phyloP scores from a whole-genome alignment of 2,888 invertebrate genomes.

The Suillia variegata region DNA sequence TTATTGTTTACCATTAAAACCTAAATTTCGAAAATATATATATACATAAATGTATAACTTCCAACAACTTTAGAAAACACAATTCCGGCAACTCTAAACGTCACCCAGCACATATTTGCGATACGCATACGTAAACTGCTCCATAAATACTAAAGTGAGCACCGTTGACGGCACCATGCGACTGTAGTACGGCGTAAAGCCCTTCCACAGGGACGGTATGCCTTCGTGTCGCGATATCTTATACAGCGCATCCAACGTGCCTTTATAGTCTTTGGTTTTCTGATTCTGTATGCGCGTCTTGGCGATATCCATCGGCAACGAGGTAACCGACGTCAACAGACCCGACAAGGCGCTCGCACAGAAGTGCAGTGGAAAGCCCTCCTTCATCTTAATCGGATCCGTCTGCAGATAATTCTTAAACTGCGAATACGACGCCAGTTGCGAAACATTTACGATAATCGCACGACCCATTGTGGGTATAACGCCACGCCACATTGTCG shows the following conservation, averaged over 20 bases:
- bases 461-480: slow-evolving; percentile 87
- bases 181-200: slow-evolving; percentile 96
- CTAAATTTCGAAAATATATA: no score
- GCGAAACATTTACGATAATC: slow-evolving; percentile 99
- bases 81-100: no score
- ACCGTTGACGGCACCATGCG: slow-evolving; percentile 98
- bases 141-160: slow-evolving; percentile 95
- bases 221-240: slow-evolving; percentile 88
- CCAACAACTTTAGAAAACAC: no score
- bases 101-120: slow-evolving; percentile 52
- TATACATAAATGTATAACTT: no score
- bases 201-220: slow-evolving; percentile 94
- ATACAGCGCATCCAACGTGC: slow-evolving; percentile 78
- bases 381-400: slow-evolving; percentile 67
- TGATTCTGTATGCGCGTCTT: slow-evolving; percentile 99
- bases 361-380: slow-evolving; percentile 89
- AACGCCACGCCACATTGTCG: slow-evolving; percentile 91
- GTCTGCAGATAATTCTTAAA: slow-evolving; percentile 70
- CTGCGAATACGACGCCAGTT: slow-evolving; percentile 96
- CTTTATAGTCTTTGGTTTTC: slow-evolving; percentile 84
- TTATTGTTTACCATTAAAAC: no score
- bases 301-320: slow-evolving; percentile 99
- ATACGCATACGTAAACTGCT: slow-evolving; percentile 88
- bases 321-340: slow-evolving; percentile 94
- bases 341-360: slow-evolving; percentile 97